phyloP scores from a whole-genome alignment of 2,797 vertebrate genomes.

The Botia almorhae region DNA sequence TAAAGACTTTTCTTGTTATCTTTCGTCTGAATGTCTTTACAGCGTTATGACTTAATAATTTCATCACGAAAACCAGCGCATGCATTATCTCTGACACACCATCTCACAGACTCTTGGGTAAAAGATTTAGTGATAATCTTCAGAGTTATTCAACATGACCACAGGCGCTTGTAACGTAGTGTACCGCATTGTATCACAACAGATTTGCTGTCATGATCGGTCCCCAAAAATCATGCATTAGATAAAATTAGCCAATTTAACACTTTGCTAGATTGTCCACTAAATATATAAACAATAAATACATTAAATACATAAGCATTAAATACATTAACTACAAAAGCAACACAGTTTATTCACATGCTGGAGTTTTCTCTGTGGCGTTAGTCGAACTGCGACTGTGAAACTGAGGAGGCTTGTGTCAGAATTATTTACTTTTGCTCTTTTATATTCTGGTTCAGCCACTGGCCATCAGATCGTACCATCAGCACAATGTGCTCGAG shows the following conservation, averaged over 20 bases:
- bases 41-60: constrained; percentile 43
- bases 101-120: constrained; percentile 27
- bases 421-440: constrained; percentile 46
- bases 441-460: constrained; percentile 54
- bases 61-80: constrained; percentile 15
- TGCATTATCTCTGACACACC: constrained; percentile 37
- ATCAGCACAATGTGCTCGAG: constrained; percentile 45
- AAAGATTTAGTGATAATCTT: constrained; percentile 34
- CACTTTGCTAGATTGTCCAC: background rate
- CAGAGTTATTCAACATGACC: constrained; percentile 24
- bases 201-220: constrained; percentile 26
- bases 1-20: constrained; percentile 26
- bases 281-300: too few relatives aligned
- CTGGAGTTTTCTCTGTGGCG: background rate
- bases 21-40: constrained; percentile 12
- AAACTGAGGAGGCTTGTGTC: constrained; percentile 16
- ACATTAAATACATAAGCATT: too few relatives aligned
- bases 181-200: constrained; percentile 33
- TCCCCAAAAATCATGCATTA: constrained; percentile 26
- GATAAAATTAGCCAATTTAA: constrained; percentile 39
- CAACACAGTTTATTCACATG: background rate
- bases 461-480: constrained; percentile 52
- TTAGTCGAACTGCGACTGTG: background rate
- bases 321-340: constrained; percentile 14
- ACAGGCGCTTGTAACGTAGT: constrained; percentile 30